These are phyloP conservation scores for Tarsius wallacei DNA, from an alignment of 2,797 vertebrate species.

Conservation along the genomic window DNA sequence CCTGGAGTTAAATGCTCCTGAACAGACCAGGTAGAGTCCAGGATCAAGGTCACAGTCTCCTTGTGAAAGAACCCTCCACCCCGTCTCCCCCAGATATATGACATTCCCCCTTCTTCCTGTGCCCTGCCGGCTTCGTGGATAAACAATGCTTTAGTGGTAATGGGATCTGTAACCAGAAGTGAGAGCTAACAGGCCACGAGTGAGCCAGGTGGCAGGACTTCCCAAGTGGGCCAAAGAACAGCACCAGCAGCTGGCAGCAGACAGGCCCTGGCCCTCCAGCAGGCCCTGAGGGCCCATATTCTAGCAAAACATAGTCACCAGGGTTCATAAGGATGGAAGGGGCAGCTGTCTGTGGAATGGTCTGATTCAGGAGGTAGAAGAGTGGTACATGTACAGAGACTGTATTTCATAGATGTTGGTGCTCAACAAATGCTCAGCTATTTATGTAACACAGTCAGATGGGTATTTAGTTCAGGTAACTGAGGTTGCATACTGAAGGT, in stretches of 20 bases:
- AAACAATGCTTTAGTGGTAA: background rate
- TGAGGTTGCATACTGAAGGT: background rate
- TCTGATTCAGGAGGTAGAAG: conserved; percentile 13
- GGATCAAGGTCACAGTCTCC: background rate
- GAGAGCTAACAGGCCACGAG: background rate
- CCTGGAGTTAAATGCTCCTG: background rate
- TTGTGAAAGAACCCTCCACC: background rate
- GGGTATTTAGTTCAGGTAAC: background rate
- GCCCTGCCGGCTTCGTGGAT: background rate
- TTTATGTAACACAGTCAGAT: background rate
- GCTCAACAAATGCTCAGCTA: background rate
- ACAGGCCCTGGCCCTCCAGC: background rate
- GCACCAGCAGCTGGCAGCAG: background rate
- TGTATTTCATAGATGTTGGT: background rate
- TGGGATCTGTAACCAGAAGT: background rate
- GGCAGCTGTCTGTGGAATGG: background rate
- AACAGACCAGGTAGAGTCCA: background rate
- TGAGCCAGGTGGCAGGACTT: background rate
- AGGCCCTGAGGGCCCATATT: background rate
- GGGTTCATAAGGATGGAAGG: background rate
- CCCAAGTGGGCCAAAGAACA: background rate
- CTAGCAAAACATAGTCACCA: background rate
- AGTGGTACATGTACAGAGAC: background rate
- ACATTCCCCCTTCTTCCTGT: background rate
- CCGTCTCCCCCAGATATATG: background rate